A percentile compares a stretch with the other conserved stretches of the same genome.
phyloP scores from a whole-genome alignment of 2,888 invertebrate genomes.

The Sinelater perroti region DNA sequence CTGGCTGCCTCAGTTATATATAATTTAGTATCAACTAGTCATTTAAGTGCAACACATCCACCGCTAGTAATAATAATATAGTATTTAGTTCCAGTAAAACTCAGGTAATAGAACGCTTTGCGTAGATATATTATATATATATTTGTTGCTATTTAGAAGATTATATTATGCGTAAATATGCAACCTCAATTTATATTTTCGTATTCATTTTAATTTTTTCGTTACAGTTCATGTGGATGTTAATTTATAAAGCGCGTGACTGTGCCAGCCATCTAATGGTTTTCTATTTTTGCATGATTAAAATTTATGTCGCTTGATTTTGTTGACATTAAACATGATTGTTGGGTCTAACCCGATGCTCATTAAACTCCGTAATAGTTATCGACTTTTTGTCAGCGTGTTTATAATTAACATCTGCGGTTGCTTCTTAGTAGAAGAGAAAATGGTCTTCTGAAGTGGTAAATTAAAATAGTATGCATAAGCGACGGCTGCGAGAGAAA shows the following conservation, averaged over 20 bases:
- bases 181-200: conserved; percentile 40
- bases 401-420: conserved; percentile 29
- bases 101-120: conserved; percentile 40
- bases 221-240: conserved; percentile 33
- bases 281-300: too few relatives aligned
- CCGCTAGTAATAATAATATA: conserved; percentile 42
- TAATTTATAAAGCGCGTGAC: conserved; percentile 18
- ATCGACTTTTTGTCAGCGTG: too few relatives aligned
- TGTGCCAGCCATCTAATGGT: too few relatives aligned
- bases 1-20: conserved; percentile 47
- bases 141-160: conserved; percentile 40
- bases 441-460: conserved; percentile 35
- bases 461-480: conserved; percentile 32
- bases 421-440: conserved; percentile 34
- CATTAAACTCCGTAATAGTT: too few relatives aligned
- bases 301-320: too few relatives aligned
- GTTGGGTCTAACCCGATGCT: too few relatives aligned
- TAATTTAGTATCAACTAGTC: conserved; percentile 44
- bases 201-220: conserved; percentile 33
- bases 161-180: conserved; percentile 38
- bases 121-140: conserved; percentile 39
- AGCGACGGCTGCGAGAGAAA: conserved; percentile 28
- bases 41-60: conserved; percentile 44
- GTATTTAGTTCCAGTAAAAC: conserved; percentile 40
- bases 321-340: too few relatives aligned